Conservation (phyloP, 2,888 invertebrate genomes). For the Smittia sp. region DNA sequence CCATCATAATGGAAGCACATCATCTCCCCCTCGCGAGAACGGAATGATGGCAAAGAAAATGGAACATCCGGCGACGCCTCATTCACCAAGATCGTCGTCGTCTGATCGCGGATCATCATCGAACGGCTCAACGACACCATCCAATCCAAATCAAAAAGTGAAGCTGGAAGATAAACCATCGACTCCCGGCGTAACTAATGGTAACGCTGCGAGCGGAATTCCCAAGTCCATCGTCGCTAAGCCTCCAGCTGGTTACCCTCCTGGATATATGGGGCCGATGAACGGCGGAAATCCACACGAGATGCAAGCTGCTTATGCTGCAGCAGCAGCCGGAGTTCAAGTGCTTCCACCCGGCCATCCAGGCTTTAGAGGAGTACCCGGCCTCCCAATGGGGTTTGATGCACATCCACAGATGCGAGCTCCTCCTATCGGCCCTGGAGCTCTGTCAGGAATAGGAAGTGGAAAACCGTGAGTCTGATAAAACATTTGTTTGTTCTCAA, state of each 20-base stretch:
- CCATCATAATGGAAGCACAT: conserved; percentile 55
- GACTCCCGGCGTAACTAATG: conserved; percentile 59
- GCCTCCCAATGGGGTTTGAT: conserved; percentile 63
- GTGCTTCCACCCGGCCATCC: conserved; percentile 63
- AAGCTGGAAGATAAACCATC: conserved; percentile 85
- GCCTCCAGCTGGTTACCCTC: conserved; percentile 48
- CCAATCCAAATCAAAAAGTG: conserved; percentile 59
- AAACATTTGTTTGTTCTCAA: not conserved
- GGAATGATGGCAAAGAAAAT: conserved; percentile 60
- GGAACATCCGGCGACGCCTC: conserved; percentile 47
- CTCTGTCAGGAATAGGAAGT: conserved; percentile 68
- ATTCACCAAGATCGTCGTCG: conserved; percentile 56
- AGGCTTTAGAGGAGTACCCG: conserved; percentile 18
- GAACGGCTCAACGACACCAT: conserved; percentile 86
- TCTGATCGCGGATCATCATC: conserved; percentile 68
- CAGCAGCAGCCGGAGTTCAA: conserved; percentile 58
- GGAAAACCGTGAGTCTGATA: conserved; percentile 76
- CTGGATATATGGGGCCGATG: conserved; percentile 58
- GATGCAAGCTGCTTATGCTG: conserved; percentile 58
- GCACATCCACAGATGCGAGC: conserved; percentile 67
- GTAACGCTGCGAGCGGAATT: conserved; percentile 42
- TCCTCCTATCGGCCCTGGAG: conserved; percentile 44
- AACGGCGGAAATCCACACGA: conserved; percentile 60
- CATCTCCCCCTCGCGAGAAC: conserved; percentile 85
- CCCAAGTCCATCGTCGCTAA: conserved; percentile 45